Conservation (phyloP, 2,888 invertebrate species). For the Philonicus albiceps region DNA sequence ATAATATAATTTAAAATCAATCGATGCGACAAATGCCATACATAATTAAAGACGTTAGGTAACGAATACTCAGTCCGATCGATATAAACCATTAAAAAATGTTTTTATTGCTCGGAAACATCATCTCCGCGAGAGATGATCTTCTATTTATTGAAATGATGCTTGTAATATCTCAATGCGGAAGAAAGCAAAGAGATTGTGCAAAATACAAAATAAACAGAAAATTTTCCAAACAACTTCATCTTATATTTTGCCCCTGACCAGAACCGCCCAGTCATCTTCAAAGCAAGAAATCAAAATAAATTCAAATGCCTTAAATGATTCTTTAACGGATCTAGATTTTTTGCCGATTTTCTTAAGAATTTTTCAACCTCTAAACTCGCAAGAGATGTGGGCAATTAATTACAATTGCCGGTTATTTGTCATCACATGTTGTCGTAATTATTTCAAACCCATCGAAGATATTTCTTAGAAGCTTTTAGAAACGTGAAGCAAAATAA, state of each 20-base stretch:
- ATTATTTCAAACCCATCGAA: background rate
- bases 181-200: background rate
- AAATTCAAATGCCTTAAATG: background rate
- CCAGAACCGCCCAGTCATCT: background rate
- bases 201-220: background rate
- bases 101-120: background rate
- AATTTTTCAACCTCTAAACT: background rate
- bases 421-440: background rate
- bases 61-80: background rate
- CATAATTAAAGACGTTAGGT: background rate
- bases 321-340: background rate
- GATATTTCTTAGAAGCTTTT: background rate
- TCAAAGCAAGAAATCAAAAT: background rate
- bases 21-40: background rate
- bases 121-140: background rate
- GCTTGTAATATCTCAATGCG: background rate
- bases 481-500: background rate
- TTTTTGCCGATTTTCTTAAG: background rate
- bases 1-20: background rate
- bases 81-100: background rate
- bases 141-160: background rate
- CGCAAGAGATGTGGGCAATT: background rate
- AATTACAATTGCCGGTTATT: constrained; percentile 1
- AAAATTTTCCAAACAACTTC: background rate
- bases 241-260: background rate